Evolutionary conservation across 2,797 vertebrate genomes (phyloP), one percentile per base, ranked within the genome.

Genomic region (Hephaestus fuliginosus): DNA sequence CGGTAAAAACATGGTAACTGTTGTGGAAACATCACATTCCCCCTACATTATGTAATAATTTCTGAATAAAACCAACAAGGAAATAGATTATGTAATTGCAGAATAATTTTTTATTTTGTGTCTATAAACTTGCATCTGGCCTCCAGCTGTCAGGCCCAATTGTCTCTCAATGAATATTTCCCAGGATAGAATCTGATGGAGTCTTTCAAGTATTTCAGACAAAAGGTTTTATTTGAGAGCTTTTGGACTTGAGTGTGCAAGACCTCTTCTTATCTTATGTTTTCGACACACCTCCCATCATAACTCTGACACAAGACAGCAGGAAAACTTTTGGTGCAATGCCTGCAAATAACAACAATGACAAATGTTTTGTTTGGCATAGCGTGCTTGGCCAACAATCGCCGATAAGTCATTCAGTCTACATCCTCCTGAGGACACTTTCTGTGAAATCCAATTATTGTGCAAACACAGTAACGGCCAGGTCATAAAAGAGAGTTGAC

Each of bases 401-500:
- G 39, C 17, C 25, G 33, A 4, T 14, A 74, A 13, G 3, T 72
- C 18, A n/a, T 1, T 2, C 10, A 1, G 9, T 28, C 64, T 28
- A 13, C 44, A 25, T 18, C 43, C 52, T 36, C 17, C 44, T 53
- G 68, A 49, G 1, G 39, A 72, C 33, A 41, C 55, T 56, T 52
- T 30, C 55, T 17, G 43, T 61, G 55, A 77, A 67, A 61, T 69
- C 3, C 12, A 75, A 30, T 60, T 71, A 20, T 67, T 67, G 70
- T 44, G 46, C 69, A 80, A 78, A 68, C 20, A 44, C 17, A 58
- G 7, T 30, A 20, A 15, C 8, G 17, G 28, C 72, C 70, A 60
- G 58, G 36, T 53, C 57, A 64, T 70, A 58, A 82, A 84, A 71
- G 52, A 36, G 55, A 56, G 22, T 3, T 18, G 17, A 74, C 41